Conservation (phyloP, 2,797 vertebrate species). For the Rhynchotus rufescens region DNA sequence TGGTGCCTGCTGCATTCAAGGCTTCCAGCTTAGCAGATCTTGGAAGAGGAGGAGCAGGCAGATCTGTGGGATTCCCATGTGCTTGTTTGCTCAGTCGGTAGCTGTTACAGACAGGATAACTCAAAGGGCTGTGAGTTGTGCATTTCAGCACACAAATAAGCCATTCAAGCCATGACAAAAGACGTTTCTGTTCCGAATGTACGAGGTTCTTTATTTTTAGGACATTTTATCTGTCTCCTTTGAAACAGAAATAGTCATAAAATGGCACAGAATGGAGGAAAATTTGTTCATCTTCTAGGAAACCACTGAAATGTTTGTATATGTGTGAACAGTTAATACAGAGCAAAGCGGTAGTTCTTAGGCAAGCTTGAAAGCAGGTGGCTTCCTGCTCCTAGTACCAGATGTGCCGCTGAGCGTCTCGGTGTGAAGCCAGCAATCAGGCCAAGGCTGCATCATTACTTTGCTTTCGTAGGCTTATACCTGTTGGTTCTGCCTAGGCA, state of each 20-base stretch:
- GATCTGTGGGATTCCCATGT: neutral
- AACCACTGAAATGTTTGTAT: neutral
- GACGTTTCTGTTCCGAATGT: neutral
- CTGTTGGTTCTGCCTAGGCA: neutral
- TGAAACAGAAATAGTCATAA: neutral
- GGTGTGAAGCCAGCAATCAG: neutral
- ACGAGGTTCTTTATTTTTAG: neutral
- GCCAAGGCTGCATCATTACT: rapidly evolving
- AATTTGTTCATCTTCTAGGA: neutral
- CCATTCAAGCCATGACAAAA: neutral
- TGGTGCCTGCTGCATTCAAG: neutral
- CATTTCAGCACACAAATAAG: neutral
- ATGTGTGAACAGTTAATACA: neutral
- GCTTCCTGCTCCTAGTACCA: neutral
- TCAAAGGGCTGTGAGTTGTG: neutral
- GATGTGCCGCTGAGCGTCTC: neutral
- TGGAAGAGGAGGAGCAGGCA: rapidly evolving
- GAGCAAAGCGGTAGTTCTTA: neutral
- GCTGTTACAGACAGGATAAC: neutral
- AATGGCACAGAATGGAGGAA: neutral
- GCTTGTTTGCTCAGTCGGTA: neutral
- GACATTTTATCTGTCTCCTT: neutral
- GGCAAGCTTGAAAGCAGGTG: neutral
- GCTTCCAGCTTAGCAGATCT: neutral
- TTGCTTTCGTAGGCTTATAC: neutral